Evolutionary conservation across 2,797 vertebrate genomes (phyloP).

Genomic region (Miichthys miiuy): DNA sequence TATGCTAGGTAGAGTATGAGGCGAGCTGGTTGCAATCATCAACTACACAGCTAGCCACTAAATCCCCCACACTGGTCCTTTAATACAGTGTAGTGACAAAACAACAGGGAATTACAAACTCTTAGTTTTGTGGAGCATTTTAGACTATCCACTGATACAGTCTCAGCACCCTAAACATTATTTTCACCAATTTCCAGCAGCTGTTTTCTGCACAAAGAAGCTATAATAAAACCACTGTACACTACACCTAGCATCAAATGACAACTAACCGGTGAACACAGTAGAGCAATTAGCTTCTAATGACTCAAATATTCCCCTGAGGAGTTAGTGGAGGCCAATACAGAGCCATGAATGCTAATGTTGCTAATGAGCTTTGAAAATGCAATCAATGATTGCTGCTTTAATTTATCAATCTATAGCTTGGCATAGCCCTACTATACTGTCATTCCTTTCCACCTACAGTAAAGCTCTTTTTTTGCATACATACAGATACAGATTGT

Average conservation of each 20-base stretch:
- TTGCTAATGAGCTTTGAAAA: background rate
- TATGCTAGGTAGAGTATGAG: no score
- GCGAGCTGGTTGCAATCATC: no score
- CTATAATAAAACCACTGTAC: background rate
- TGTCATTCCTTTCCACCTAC: background rate
- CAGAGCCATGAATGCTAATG: background rate
- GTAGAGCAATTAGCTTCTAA: background rate
- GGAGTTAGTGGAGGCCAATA: background rate
- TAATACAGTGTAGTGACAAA: background rate
- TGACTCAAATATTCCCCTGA: background rate
- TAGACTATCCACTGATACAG: background rate
- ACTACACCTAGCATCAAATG: background rate
- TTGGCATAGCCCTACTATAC: background rate
- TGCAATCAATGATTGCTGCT: background rate
- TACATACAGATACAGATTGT: background rate
- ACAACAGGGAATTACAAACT: background rate
- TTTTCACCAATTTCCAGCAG: background rate
- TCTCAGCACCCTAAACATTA: background rate
- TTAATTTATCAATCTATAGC: background rate
- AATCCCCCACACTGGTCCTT: no score
- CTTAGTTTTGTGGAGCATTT: background rate
- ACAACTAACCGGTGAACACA: background rate
- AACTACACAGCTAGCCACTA: no score
- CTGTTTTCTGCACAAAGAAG: background rate
- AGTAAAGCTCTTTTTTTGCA: no score